Evolutionary conservation across 2,797 vertebrate species (phyloP), one percentile per base, ranked within the genome.

Genomic region (Dendrocincla tyrannina): DNA sequence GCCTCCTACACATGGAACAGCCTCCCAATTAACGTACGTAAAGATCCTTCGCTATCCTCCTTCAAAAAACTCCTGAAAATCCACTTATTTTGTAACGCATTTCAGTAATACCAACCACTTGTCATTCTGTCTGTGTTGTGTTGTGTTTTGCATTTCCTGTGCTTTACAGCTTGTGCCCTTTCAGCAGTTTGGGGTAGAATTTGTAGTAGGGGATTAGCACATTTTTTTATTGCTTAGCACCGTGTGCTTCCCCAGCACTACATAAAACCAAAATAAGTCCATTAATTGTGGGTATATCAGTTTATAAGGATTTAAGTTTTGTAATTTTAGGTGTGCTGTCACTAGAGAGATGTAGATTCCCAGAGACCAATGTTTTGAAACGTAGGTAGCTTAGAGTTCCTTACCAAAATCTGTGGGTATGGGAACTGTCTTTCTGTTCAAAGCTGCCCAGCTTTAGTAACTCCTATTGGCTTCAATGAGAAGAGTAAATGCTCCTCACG

Each of bases 11-110:
- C 91, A 96, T 97, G 97, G 96, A 97, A 97, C 94, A 97, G 92
- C 92, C 95, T 97, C 96, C 96, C 96, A 96, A 90, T 97, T 95
- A 97, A 97, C 94, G 95, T 97, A 97, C 95, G 96, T 97, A 97
- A 97, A 93, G 92, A 89, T 96, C 96, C 96, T 97, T 97, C 93
- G 25, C 94, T 97, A 90, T 97, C 95, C 93, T 96, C 95, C 96
- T 97, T 96, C 96, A 82, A 93, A 93, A 91, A 79, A 3, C 91
- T 88, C 92, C 95, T 95, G 85, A 93, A 92, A 97, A 94, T 93
- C 86, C 95, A 94, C 95, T 77, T 82, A 90, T 47, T 95, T 92
- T 84, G 93, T 93, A 76, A 94, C 35, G 10, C 89, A 95, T 97
- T 97, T 96, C 88, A 91, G 77, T 94, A 75, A 83, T 96, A 92